Base-by-base conservation (phyloP, 2,113 vertebrate species). In the Peromyscus leucopus region DNA sequence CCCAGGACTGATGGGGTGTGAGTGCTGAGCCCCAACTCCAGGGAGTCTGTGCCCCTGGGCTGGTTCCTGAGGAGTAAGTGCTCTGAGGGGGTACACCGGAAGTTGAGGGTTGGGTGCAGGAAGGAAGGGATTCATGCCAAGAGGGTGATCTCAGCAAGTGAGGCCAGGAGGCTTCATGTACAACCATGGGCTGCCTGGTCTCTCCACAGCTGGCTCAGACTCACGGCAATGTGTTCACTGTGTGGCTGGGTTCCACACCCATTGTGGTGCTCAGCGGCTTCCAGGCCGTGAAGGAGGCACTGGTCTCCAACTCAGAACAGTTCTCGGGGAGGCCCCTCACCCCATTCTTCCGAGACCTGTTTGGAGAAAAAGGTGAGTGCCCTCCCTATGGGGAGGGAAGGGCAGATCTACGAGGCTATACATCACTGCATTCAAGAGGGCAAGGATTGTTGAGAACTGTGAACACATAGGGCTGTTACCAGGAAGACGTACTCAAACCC, bases 341-440 rank as follows among this genome's bases (percentile, higher is more conserved):
- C 4, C 98, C 96, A 10, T 86, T 98, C 59, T 98, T 98, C 92
- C 82, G 39, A 95, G 97, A 97, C 84, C 31, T 98, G 72, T 97
- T 97, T 90, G 98, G 97, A 96, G 98, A 98, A 97, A 98, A 96
- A 97, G 98, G 98, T 97, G 94, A 96, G 69, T 91, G 89, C 42
- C 55, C 42, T 19, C 48, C 48, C 13, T 28, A 13, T 12, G 31
- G 71, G 67, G 48, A 16, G 15, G 67, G 31, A 69, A 69, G 67
- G 67, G 67, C 67, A 2, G 31, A 7, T 16, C 12, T 16, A 5
- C 15, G 67, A 69, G 57, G 55, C 26, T 46, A 39, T 10, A 33
- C 7, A 9, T 72, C 36, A 55, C 61, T 42, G 3, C 3, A 26
- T 36, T 39, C 39, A 17, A 57, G 21, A 55, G 10, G 39, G 11